Evolutionary conservation across 2,888 invertebrate species (phyloP), one percentile per base, ranked within the genome.

Genomic region (Uropetala carovei): DNA sequence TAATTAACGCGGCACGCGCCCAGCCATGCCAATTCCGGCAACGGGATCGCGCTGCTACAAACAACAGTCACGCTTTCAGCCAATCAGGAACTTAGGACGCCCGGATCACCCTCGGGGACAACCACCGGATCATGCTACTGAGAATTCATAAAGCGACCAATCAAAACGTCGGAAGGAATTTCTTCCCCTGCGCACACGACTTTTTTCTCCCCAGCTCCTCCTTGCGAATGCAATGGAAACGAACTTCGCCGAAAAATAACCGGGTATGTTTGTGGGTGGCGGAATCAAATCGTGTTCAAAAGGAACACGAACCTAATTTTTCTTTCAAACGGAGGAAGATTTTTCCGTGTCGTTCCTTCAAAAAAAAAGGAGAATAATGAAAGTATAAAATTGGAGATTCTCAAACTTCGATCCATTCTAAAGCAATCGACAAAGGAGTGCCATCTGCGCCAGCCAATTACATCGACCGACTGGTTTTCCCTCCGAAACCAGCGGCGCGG

Each of bases 381-480:
- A 57, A 57, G 57, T 83, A 57, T 57, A 18, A 57, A 57, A 57
- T 83, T 83, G 57, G 43, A 83, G 43, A 83, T 18, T 43, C n/a
- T 10, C 30, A 43, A 64, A 43, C 89, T 89, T 89, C 89, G 64
- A 89, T 89, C 64, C 89, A 64, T 83, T 83, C 27, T 60, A 27
- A 22, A 43, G 89, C 68, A 89, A 89, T 89, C 89, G 89, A 89
- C 64, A 64, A n/a, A 43, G 5, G 60, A 89, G 64, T 64, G 89
- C 89, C 89, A 89, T 89, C 89, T 89, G 89, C 89, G 64, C 18
- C 89, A 16, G 64, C 89, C 89, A 89, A 89, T 89, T 89, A 89
- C 89, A 89, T 89, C 68, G 68, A 43, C 27, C 86, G 56, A 83
- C 56, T 83, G 83, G 30, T 56, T 56, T 56, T 27, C 16, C 11